Percentiles rank a stretch among this genome's conserved stretches.
phyloP scores from a whole-genome alignment of 2,113 vertebrate genomes.

The Brachyhypopomus occidentalis region DNA sequence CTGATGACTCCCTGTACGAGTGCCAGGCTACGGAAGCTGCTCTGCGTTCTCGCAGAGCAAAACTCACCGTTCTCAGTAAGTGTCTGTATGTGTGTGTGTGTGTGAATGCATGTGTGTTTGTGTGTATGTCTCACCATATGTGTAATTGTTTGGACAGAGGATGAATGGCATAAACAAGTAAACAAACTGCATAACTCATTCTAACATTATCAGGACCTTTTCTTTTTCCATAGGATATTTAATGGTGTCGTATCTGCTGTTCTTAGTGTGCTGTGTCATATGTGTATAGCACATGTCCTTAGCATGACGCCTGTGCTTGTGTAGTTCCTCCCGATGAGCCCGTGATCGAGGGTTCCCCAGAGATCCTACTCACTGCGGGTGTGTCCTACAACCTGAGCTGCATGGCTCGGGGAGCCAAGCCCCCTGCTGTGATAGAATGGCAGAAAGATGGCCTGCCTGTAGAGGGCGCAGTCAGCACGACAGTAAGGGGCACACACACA shows the following conservation, averaged over 20 bases:
- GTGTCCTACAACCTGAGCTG: conserved; percentile 90
- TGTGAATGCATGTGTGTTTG: conserved; percentile 6
- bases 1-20: conserved; percentile 90
- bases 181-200: neutral
- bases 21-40: conserved; percentile 95
- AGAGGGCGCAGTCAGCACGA: conserved; percentile 81
- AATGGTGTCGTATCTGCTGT: neutral
- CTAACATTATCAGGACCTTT: neutral
- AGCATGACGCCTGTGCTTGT: conserved; percentile 21
- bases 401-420: conserved; percentile 88
- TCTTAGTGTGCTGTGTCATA: too few relatives aligned
- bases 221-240: neutral
- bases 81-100: conserved; percentile 41
- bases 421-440: conserved; percentile 85
- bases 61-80: conserved; percentile 88
- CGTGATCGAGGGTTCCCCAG: conserved; percentile 84
- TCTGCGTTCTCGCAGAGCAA: conserved; percentile 87
- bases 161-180: neutral
- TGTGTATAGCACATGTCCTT: neutral
- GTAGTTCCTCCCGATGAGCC: conserved; percentile 88
- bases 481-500: conserved; percentile 68
- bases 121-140: neutral
- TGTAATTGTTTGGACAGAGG: too few relatives aligned
- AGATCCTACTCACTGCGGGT: conserved; percentile 87
- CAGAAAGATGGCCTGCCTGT: conserved; percentile 84